phyloP scores from a whole-genome alignment of 2,113 vertebrate species.

The Microtus ochrogaster region DNA sequence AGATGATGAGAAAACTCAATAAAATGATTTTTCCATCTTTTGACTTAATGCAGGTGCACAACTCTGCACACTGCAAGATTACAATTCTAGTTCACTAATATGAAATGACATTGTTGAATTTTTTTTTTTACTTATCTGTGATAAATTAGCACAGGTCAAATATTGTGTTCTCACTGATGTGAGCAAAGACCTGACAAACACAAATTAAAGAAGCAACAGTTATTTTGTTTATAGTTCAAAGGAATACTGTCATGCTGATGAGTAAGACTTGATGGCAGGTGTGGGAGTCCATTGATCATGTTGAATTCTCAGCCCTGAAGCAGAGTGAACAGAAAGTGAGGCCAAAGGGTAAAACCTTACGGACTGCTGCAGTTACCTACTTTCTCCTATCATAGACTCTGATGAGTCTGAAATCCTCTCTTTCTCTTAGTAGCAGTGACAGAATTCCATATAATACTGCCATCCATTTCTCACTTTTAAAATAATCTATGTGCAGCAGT shows the following conservation, averaged over 20 bases:
- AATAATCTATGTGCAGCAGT: no score
- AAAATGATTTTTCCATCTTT: neutral
- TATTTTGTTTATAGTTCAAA: neutral
- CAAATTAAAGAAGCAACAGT: neutral
- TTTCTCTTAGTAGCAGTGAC: no score
- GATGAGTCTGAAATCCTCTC: no score
- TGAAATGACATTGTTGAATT: neutral
- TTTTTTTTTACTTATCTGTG: neutral
- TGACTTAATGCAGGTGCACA: neutral
- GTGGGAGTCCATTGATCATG: neutral
- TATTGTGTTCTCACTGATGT: neutral
- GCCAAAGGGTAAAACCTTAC: no score
- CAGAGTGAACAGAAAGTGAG: neutral
- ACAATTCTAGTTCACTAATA: neutral
- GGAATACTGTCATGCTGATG: neutral
- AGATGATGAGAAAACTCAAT: neutral
- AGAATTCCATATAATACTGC: no score
- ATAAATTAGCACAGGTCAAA: neutral
- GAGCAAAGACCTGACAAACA: neutral
- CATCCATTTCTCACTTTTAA: no score
- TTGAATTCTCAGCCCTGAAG: neutral
- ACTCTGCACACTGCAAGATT: neutral
- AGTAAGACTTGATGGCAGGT: neutral
- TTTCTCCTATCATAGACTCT: no score
- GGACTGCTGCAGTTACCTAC: no score